Evolutionary conservation across 2,888 invertebrate genomes (phyloP), one percentile per base, ranked within the genome.

Genomic region (Drosophila anomalipes): DNA sequence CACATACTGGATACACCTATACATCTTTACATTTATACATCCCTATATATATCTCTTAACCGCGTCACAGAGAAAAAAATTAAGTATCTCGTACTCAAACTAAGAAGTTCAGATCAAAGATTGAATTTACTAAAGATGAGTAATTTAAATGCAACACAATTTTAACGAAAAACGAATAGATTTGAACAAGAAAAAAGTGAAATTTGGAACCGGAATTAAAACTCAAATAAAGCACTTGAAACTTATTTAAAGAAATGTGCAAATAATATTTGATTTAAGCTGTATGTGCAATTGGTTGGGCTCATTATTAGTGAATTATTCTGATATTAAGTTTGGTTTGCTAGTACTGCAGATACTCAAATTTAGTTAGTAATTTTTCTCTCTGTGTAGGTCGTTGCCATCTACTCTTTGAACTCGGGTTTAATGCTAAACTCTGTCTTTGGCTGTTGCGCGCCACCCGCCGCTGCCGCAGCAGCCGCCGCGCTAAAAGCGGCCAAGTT

Each of bases 401-500:
- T 60, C 61, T 84, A 90, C 77, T 91, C 92, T 77, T 91, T 91
- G 39, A 81, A 87, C 74, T 83, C 89, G 0, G 83, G 81, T 71
- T 91, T 92, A 71, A 91, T 81, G 57, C 67, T 83, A 68, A 84
- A 82, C 47, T 91, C 92, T 30, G 59, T 28, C 73, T 91, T 91
- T 19, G 92, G 83, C 65, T 82, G 82, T 35, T 82, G 79, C 53
- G 74, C 56, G 30, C 74, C 79, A 64, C 74, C 77, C 64, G 91
- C 91, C 28, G 85, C 88, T 67, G 91, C 88, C 33, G 91, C 91
- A 30, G 90, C 79, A 19, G 91, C 79, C 35, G 91, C 90, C 26
- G 91, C 91, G 57, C 82, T 77, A 52, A 83, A 83, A 12, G 91
- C 83, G 0, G 92, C 81, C 77, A 91, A 75, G 61, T 91, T 91